A percentile compares a stretch with the other conserved stretches of the same genome.
These are phyloP conservation scores for Athalia cordata DNA, from an alignment of 2,888 invertebrate genomes.

Conservation along the genomic window DNA sequence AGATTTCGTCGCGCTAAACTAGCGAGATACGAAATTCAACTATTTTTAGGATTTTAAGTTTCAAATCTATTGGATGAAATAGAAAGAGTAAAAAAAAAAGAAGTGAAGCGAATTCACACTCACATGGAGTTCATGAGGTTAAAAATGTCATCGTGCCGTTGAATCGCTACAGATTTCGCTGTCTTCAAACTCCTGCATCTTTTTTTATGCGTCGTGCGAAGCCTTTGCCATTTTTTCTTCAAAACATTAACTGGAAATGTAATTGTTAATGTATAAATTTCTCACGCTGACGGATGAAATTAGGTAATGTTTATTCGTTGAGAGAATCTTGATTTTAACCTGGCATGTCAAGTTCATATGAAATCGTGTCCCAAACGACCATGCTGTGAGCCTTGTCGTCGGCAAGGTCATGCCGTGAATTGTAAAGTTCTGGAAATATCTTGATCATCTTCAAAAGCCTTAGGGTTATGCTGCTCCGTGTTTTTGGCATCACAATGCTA, in stretches of 20 bases:
- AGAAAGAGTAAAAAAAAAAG: no score
- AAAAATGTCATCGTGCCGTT: slow-evolving; percentile 12
- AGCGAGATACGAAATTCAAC: no score
- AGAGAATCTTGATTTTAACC: not conserved
- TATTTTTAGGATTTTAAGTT: no score
- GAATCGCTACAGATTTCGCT: not conserved
- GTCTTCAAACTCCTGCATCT: slow-evolving; percentile 25
- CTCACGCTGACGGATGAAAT: not conserved
- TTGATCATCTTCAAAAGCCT: slow-evolving; percentile 18
- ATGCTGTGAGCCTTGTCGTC: slow-evolving; percentile 29
- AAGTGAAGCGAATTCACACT: not conserved
- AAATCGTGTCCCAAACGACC: slow-evolving; percentile 36
- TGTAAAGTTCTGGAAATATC: slow-evolving; percentile 40
- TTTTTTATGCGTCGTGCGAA: slow-evolving; percentile 16
- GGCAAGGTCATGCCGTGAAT: slow-evolving; percentile 35
- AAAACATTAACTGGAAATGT: slow-evolving; percentile 5
- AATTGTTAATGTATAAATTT: not conserved
- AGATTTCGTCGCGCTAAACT: not conserved
- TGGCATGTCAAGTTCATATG: slow-evolving; percentile 20
- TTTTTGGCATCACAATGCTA: slow-evolving; percentile 11
- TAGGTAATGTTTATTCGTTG: not conserved
- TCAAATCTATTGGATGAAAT: no score
- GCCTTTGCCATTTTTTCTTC: slow-evolving; percentile 34
- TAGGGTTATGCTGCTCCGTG: not conserved
- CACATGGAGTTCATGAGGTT: slow-evolving; percentile 26